Evolutionary conservation across 2,113 vertebrate genomes (phyloP).

Genomic region (Capra hircus): DNA sequence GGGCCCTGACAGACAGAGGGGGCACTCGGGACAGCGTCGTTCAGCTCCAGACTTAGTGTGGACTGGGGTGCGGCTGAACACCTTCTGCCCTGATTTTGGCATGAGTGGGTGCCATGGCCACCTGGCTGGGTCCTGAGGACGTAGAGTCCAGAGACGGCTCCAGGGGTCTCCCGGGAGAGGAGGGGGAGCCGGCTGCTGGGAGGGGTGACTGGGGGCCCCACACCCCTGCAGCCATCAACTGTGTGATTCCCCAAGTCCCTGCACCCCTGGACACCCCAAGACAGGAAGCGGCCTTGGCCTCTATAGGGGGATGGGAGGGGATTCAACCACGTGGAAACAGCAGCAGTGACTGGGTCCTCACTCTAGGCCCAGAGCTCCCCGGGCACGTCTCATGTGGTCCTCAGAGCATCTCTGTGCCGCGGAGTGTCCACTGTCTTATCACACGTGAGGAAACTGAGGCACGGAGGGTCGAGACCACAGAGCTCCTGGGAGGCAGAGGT

Average conservation of each 20-base stretch:
- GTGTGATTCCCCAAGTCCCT: not conserved
- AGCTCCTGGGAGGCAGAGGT: not conserved
- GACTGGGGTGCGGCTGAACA: rapidly evolving
- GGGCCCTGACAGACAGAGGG: not conserved
- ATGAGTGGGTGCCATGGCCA: not conserved
- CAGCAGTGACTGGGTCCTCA: rapidly evolving
- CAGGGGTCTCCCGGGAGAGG: not conserved
- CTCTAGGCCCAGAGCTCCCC: rapidly evolving
- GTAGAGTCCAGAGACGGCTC: not conserved
- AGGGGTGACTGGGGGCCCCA: not conserved
- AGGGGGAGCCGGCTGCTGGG: not conserved
- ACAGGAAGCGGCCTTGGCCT: not conserved
- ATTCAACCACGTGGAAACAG: too few relatives aligned
- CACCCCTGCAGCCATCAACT: not conserved
- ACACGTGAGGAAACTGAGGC: not conserved
- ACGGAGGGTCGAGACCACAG: not conserved
- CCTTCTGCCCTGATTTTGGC: not conserved
- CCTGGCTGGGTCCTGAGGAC: not conserved
- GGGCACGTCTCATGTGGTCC: rapidly evolving
- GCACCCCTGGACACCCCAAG: not conserved
- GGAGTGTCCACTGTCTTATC: not conserved
- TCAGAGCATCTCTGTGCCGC: not conserved
- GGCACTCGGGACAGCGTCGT: rapidly evolving
- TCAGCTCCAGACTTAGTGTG: not conserved
- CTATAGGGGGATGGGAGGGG: not conserved